phyloP scores from a whole-genome alignment of 2,113 vertebrate genomes.

The Actenoides hombroni region DNA sequence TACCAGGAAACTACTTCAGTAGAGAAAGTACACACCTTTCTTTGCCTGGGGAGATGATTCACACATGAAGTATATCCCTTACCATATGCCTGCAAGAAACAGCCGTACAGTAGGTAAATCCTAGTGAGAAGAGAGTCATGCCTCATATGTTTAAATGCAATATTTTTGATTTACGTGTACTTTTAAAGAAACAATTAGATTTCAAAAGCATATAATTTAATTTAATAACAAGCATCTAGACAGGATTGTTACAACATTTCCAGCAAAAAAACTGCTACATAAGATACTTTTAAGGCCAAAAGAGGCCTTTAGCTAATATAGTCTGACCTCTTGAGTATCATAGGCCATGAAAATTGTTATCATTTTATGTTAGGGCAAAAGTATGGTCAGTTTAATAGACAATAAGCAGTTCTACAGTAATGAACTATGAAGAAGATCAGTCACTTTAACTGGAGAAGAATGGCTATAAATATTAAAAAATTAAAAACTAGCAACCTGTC shows the following conservation, averaged over 20 bases:
- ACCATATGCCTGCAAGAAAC: not conserved
- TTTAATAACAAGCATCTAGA: not conserved
- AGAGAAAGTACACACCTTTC: not conserved
- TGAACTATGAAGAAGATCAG: not conserved
- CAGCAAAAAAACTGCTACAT: not conserved
- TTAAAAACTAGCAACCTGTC: not conserved
- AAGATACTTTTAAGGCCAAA: not conserved
- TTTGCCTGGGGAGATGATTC: not conserved
- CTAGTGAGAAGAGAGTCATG: not conserved
- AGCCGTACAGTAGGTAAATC: not conserved
- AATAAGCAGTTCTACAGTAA: not conserved
- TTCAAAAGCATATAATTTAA: not conserved
- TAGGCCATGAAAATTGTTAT: not conserved
- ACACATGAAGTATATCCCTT: not conserved
- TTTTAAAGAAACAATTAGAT: not conserved
- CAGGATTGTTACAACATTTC: not conserved
- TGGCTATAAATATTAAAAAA: not conserved
- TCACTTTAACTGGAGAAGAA: not conserved
- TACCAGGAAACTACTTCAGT: not conserved
- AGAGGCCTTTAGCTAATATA: not conserved
- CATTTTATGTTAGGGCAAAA: not conserved
- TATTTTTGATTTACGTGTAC: not conserved
- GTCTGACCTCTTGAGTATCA: not conserved
- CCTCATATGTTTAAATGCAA: not conserved
- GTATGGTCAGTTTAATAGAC: not conserved